Evolutionary conservation across 1,140 invertebrate genomes (phyloP), one percentile per base, ranked within the genome.

Genomic region (Drosophila ficusphila): DNA sequence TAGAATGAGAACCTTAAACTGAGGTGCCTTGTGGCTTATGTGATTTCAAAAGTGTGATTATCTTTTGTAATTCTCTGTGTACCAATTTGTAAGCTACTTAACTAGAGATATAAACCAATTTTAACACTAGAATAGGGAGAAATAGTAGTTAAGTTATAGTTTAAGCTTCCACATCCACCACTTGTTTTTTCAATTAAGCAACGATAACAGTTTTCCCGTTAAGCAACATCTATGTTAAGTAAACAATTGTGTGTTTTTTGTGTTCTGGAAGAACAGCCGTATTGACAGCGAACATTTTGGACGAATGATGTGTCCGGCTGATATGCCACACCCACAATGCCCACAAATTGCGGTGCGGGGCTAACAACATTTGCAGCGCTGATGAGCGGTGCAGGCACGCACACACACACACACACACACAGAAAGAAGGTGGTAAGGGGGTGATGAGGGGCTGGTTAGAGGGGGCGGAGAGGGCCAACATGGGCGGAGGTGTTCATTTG

Each of bases 251-350:
- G 21, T 33, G 41, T 38, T 53, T 41, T 38, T 39, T 8, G 14
- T 29, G 51, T 60, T 61, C 46, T 23, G 8, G 16, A 12, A 60
- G 29, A 62, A 64, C 36, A 61, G 27, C 44, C 21, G 54, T 42
- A 61, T 58, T 69, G 54, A 65, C 61, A 62, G 60, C 47, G 42
- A 64, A 64, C 36, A 64, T 60, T 85, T 60, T 67, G 74, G 69
- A 77, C 82, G 81, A 86, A 88, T 86, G 82, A 81, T 86, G 85
- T 70, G 60, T 69, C 39, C 56, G 62, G 76, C 56, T 64, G 64
- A 86, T 79, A 86, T 83, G 83, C 83, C 83, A 89, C 83, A 89
- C 83, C 83, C 83, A 89, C 62, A 70, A 64, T 69, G 56, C 83
- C 85, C 83, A 89, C 85, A 89, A 88, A 79, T 89, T 89, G 83